A percentile compares a stretch with the other conserved stretches of the same genome.
phyloP scores from a whole-genome alignment of 1,140 invertebrate genomes.

The Microplitis demolitor region DNA sequence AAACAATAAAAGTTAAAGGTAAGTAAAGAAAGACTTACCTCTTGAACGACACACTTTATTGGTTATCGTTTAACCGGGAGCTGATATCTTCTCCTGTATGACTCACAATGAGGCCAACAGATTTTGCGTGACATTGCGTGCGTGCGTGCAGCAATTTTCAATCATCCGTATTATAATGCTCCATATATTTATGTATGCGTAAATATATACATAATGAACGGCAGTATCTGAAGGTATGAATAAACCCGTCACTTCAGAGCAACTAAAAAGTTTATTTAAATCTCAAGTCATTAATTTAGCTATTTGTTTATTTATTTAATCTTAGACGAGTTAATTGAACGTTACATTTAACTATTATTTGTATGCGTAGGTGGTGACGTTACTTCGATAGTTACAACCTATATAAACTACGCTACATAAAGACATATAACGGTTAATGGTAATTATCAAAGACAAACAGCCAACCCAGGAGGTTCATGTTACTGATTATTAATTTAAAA shows the following conservation, averaged over 20 bases:
- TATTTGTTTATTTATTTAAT: too few species aligned
- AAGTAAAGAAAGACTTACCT: too few species aligned
- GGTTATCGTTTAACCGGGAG: not conserved
- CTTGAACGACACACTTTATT: not conserved
- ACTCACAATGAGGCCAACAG: not conserved
- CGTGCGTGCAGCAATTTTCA: not conserved
- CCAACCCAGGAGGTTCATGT: not conserved
- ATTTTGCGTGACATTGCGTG: not conserved
- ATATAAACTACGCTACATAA: not conserved
- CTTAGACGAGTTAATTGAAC: too few species aligned
- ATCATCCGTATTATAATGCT: not conserved
- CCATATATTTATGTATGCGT: not conserved
- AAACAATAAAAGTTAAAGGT: too few species aligned
- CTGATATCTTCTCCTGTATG: not conserved
- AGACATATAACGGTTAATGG: conserved; percentile 9
- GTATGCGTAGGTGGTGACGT: not conserved
- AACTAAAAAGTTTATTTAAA: too few species aligned
- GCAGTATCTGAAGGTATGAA: too few species aligned
- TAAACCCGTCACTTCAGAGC: too few species aligned
- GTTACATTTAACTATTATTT: not conserved
- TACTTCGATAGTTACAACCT: not conserved
- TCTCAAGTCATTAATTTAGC: too few species aligned
- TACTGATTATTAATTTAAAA: not conserved
- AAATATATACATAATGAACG: too few species aligned
- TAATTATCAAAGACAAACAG: conserved; percentile 3